phyloP scores from a whole-genome alignment of 2,888 invertebrate species.

The Erpobdella octoculata region DNA sequence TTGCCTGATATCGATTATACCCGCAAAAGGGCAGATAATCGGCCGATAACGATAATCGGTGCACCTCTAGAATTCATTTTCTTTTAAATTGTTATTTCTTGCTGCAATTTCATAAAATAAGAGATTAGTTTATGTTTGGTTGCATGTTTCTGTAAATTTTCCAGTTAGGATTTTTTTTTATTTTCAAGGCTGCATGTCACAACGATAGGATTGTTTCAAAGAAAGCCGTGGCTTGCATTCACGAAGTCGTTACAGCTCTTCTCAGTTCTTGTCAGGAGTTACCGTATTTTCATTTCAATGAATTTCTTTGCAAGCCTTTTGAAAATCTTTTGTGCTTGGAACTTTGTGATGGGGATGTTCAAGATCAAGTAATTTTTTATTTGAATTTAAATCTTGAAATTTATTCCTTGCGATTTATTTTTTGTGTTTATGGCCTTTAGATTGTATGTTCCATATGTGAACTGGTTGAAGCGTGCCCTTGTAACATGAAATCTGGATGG shows the following conservation, averaged over 20 bases:
- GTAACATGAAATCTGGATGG: slow-evolving; percentile 91
- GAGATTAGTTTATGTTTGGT: too few relatives aligned
- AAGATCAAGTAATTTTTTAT: slow-evolving; percentile 59
- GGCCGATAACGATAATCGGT: too few relatives aligned
- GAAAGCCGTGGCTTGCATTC: slow-evolving; percentile 77
- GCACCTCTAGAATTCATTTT: too few relatives aligned
- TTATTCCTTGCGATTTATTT: not conserved
- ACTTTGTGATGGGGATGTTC: slow-evolving; percentile 83
- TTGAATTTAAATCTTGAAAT: not conserved
- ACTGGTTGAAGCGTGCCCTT: slow-evolving; percentile 85
- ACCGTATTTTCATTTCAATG: slow-evolving; percentile 89
- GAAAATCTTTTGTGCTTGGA: slow-evolving; percentile 87
- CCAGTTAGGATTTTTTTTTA: too few relatives aligned
- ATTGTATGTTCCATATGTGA: slow-evolving; percentile 90
- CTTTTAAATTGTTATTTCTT: too few relatives aligned
- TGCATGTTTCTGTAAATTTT: too few relatives aligned
- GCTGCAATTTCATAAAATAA: too few relatives aligned
- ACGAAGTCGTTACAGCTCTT: slow-evolving; percentile 79
- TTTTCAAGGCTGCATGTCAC: slow-evolving; percentile 79
- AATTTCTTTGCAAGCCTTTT: slow-evolving; percentile 74
- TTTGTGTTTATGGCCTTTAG: slow-evolving; percentile 52
- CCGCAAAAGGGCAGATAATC: too few relatives aligned
- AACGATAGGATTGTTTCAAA: slow-evolving; percentile 79
- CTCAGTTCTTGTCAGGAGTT: slow-evolving; percentile 70
- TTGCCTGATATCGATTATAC: too few relatives aligned